A percentile compares a stretch with the other conserved stretches of the same genome.
Conservation (phyloP, 2,113 vertebrate genomes). For the Megaleporinus macrocephalus region DNA sequence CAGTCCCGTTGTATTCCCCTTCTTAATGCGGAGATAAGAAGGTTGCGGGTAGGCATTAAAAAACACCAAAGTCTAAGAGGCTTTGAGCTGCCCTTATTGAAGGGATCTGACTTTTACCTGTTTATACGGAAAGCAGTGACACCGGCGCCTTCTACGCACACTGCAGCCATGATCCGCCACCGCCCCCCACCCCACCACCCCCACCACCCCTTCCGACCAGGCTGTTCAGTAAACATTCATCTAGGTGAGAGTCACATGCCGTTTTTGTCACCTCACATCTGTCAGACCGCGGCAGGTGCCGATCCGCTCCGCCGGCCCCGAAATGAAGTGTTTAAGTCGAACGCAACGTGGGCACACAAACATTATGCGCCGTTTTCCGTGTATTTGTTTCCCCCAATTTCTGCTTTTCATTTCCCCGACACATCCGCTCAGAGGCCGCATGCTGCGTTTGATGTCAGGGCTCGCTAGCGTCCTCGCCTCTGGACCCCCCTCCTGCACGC, state of each 20-base stretch:
- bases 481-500: slow-evolving; percentile 55
- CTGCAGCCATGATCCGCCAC: not conserved
- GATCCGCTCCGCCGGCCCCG: slow-evolving; percentile 53
- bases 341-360: slow-evolving; percentile 62
- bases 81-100: slow-evolving; percentile 74
- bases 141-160: not conserved
- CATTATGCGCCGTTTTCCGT: slow-evolving; percentile 57
- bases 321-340: slow-evolving; percentile 67
- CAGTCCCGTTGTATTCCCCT: slow-evolving; percentile 66
- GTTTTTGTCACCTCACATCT: slow-evolving; percentile 38
- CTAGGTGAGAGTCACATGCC: slow-evolving; percentile 37
- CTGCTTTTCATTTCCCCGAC: slow-evolving; percentile 67
- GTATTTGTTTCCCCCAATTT: slow-evolving; percentile 63
- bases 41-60: slow-evolving; percentile 64
- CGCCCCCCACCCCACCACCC: not conserved
- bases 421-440: slow-evolving; percentile 55
- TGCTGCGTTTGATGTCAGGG: slow-evolving; percentile 67
- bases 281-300: slow-evolving; percentile 40
- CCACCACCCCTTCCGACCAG: slow-evolving; percentile 33
- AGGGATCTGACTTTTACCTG: slow-evolving; percentile 78
- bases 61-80: slow-evolving; percentile 71
- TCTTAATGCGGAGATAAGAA: slow-evolving; percentile 73
- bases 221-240: slow-evolving; percentile 33
- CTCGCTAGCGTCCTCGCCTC: slow-evolving; percentile 56
- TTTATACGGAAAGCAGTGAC: slow-evolving; percentile 68